Conservation (phyloP, 2,888 invertebrate species). For the Acrocyrtus sp. region DNA sequence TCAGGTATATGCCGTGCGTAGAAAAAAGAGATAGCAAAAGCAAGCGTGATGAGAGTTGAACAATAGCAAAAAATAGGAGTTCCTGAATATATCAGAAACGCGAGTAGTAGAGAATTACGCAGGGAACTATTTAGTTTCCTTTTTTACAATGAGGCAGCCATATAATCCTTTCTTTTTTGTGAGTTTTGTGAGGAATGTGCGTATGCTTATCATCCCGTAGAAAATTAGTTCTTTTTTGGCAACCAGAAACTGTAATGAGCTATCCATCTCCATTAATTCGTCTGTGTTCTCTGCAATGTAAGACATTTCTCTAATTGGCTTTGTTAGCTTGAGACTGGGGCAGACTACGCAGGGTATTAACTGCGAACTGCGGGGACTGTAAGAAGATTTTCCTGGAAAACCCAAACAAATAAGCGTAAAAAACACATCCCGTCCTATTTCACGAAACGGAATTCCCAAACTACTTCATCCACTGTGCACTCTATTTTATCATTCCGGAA, state of each 20-base stretch:
- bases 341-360: conserved; percentile 1
- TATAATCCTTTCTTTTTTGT: neutral
- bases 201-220: neutral
- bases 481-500: neutral
- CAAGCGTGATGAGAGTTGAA: too few relatives aligned
- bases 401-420: conserved; percentile 11
- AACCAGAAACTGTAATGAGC: conserved; percentile 36
- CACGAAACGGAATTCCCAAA: conserved; percentile 12
- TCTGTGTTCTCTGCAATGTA: conserved; percentile 49
- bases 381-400: neutral
- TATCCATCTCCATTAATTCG: conserved; percentile 52
- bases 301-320: conserved; percentile 51
- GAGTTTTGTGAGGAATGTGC: neutral
- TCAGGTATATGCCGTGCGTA: conserved; percentile 27
- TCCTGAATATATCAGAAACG: too few relatives aligned
- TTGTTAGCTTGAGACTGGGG: conserved; percentile 10
- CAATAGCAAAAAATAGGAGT: too few relatives aligned
- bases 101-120: too few relatives aligned
- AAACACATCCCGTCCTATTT: conserved; percentile 6
- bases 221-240: conserved; percentile 25
- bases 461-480: neutral
- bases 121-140: too few relatives aligned
- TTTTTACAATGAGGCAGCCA: neutral
- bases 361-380: conserved; percentile 5
- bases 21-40: too few relatives aligned